Base-by-base conservation (phyloP, 2,888 invertebrate genomes). In the Hedya salicella region DNA sequence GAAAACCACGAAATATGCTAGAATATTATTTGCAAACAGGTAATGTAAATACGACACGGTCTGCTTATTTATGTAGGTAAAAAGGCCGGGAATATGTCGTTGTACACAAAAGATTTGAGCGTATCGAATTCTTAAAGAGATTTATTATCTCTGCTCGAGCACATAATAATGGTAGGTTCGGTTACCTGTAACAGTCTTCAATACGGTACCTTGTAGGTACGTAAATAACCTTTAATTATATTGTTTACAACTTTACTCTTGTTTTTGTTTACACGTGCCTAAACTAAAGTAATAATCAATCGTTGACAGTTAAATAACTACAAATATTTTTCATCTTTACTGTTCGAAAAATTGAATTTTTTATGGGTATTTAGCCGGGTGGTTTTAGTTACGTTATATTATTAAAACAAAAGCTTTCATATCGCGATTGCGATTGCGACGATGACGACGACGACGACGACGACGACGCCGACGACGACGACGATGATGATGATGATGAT, bases 81-180 rank as follows among this genome's bases (percentile, higher is more conserved):
- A 69, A 68, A 68, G 67, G 69, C 66, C 57, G 53, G 39, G 30
- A 64, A 68, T 64, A 68, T 68, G 65, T 65, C 63, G 60, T n/a
- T 16, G 50, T 54, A 53, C 59, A 64, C 59, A 60, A 65, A 66
- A 66, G 64, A 68, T 56, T 49, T 49, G 71, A 70, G 62, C 56
- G 69, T 74, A 74, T 77, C 72, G 71, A 75, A 74, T 73, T 74
- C 74, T 72, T 72, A 69, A 60, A 73, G 70, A 74, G 74, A 78
- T 78, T 77, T 78, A 77, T 73, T 67, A 70, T 64, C 72, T 72
- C 71, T 69, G 56, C 63, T 62, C 66, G 65, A 59, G 70, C 67
- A 67, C 68, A 68, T 68, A 71, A 72, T 74, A 69, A 67, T 69
- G 68, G 66, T 48, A 69, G 50, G 53, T 32, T 65, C 16, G n/a